Evolutionary conservation across 2,797 vertebrate species (phyloP), one percentile per base, ranked within the genome.

Genomic region (Hozukius guyotensis): DNA sequence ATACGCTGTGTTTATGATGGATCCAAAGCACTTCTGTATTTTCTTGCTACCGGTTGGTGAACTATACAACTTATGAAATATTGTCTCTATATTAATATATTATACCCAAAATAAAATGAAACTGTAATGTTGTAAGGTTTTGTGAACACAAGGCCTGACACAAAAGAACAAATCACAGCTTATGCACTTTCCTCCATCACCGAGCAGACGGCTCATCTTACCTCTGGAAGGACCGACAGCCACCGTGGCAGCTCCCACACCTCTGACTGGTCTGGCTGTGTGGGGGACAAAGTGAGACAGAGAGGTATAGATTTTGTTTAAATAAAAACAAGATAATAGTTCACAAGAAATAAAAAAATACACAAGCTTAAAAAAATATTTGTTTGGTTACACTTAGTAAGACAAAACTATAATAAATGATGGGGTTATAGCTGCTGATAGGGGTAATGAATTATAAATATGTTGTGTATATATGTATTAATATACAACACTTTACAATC

Each of bases 191-290:
- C 4, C 8, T 62, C 31, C 1, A 16, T 14, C 16, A 6, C 1
- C 6, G 4, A 52, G 13, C 29, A 68, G 31, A 24, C 1, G 27
- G 22, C 2, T 57, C 10, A 25, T 82, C 87, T 82, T 66, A 96
- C 96, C 94, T 93, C 94, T 93, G 31, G 95, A 92, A 2, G 95
- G 95, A 32, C 76, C 96, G 0, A 4, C 84, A 36, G 95, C 94
- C 69, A 96, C 94, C 1, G 96, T 96, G 2, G 92, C 93, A 32
- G 96, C 95, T 49, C 89, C 89, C 6, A 24, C 75, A 22, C 56
- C 74, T 86, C 93, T 87, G 31, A 79, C 27, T 4, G 89, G 62
- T 81, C 77, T 93, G 2, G 78, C 95, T 96, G 86, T 27, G 10
- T 32, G 52, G 76, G 4, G 29, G 27, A 64, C 53, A 66, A 68